Base-by-base conservation (phyloP, 2,888 invertebrate species). In the Mythimna albipuncta region DNA sequence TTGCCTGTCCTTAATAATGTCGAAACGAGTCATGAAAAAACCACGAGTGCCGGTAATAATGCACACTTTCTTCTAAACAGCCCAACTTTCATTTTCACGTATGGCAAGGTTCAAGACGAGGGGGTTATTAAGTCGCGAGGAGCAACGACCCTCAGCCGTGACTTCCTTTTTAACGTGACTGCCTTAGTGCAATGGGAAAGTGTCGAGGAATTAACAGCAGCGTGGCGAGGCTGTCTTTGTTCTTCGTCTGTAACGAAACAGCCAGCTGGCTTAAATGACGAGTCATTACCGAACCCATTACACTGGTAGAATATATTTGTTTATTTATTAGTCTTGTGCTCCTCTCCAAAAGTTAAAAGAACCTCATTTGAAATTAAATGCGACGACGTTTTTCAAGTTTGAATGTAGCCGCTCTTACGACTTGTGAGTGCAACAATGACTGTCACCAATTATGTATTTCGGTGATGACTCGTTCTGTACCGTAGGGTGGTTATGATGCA, bases 101-200 rank as follows among this genome's bases (percentile, higher is more conserved):
- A 87, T 87, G 87, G 75, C 81, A 79, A 77, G 82, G 85, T 88
- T 86, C 81, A 88, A 84, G 73, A 54, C 78, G 81, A 75, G 75
- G 76, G 76, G 79, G 83, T 84, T 86, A 88, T 88, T 85, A 89
- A 86, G 86, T 50, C 72, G 69, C 80, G 78, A 79, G 82, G 93
- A 87, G 90, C 93, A 93, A 91, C 88, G 93, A 95, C 91, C 95
- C 90, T 88, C 80, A 83, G 81, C 92, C 95, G 94, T 95, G 95
- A 96, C 96, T 95, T 96, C 96, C 96, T 94, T 91, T 95, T 96
- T 94, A 95, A 93, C 93, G 88, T 89, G 57, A 77, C 57, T 69
- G 57, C 66, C 66, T 66, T 85, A 83, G 71, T 69, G 86, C 90
- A 91, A 89, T 94, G 94, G 92, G 94, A 94, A 95, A 94, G 93